phyloP scores from a whole-genome alignment of 2,113 vertebrate species.

The Sterrhoptilus dennistouni region DNA sequence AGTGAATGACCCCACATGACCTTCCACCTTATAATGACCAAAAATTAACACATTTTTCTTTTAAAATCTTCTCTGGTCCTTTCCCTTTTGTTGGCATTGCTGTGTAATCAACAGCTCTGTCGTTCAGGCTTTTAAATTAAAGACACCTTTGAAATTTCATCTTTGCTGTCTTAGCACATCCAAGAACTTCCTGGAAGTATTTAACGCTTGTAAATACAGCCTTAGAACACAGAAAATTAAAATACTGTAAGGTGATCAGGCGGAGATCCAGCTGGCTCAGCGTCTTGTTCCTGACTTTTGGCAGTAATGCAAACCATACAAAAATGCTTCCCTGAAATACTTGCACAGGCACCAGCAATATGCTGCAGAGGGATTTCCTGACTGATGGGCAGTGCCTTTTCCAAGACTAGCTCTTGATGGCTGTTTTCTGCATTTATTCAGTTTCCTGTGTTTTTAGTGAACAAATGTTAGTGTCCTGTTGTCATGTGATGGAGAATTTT shows the following conservation, averaged over 20 bases:
- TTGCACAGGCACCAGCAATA: background rate
- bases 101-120: background rate
- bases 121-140: background rate
- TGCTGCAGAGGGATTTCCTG: background rate
- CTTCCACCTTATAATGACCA: background rate
- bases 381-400: background rate
- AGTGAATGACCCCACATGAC: background rate
- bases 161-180: background rate
- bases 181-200: background rate
- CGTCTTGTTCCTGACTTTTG: background rate
- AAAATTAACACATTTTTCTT: background rate
- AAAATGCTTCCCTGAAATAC: background rate
- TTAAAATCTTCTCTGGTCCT: background rate
- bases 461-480: background rate
- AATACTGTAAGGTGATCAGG: background rate
- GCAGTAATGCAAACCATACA: background rate
- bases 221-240: background rate
- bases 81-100: background rate
- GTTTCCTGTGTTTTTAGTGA: background rate
- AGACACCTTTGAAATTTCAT: background rate
- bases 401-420: background rate
- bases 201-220: background rate
- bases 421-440: background rate
- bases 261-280: background rate
- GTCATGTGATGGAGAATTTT: background rate